These are phyloP conservation scores for Crotalus viridis DNA, from an alignment of 2,113 vertebrate species.

Conservation along the genomic window DNA sequence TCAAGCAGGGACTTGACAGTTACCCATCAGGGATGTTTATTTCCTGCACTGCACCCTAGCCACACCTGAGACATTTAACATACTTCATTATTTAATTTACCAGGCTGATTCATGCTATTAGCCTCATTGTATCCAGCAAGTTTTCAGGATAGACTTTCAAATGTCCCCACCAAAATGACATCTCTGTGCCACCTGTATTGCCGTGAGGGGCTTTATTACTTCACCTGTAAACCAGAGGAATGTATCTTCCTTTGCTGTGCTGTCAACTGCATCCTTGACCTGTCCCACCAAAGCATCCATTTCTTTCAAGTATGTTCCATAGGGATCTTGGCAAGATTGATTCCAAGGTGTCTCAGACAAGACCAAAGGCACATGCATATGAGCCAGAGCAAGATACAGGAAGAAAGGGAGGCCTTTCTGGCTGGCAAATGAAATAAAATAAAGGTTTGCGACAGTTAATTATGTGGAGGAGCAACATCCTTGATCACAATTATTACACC, in stretches of 20 bases:
- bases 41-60: background rate
- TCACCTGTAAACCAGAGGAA: conserved; percentile 92
- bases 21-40: background rate
- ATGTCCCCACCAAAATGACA: background rate
- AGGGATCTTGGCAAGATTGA: conserved; percentile 39
- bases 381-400: conserved; percentile 86
- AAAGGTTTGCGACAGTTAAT: background rate
- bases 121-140: background rate
- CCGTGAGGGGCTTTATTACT: background rate
- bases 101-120: background rate
- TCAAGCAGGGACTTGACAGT: background rate
- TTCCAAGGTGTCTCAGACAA: background rate
- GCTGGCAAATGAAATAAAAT: conserved; percentile 56
- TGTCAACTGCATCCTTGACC: conserved; percentile 72
- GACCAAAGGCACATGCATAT: conserved; percentile 92
- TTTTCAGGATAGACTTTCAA: background rate
- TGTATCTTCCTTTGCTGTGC: conserved; percentile 69
- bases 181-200: background rate
- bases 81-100: background rate
- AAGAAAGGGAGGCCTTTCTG: conserved; percentile 79
- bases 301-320: conserved; percentile 76
- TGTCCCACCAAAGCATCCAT: conserved; percentile 87
- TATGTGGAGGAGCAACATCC: background rate
- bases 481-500: background rate
- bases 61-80: background rate